Evolutionary conservation across 2,113 vertebrate genomes (phyloP).

Genomic region (Peucedramus taeniatus): DNA sequence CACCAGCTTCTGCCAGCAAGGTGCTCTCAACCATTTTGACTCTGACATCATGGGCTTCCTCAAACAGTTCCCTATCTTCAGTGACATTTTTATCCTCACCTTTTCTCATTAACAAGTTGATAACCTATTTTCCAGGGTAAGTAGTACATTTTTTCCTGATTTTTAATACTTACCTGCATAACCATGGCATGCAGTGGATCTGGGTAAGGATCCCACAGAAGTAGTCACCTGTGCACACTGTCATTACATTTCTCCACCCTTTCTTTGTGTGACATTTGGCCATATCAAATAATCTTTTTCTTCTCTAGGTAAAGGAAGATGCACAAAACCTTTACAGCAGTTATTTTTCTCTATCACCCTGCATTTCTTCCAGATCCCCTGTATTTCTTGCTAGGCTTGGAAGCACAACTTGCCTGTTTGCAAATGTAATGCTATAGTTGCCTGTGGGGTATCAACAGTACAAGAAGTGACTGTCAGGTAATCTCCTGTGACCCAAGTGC

Average conservation of each 20-base stretch:
- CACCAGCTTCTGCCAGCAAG: background rate
- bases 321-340: background rate
- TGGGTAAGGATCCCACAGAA: fast-evolving
- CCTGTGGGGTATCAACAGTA: background rate
- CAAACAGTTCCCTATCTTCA: background rate
- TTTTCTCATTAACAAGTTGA: background rate
- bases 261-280: background rate
- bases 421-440: background rate
- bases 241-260: background rate
- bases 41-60: background rate
- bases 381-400: background rate
- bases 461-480: background rate
- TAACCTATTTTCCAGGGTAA: background rate
- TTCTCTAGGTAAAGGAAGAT: background rate
- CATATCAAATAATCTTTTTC: background rate
- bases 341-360: background rate
- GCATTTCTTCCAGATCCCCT: background rate
- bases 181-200: background rate
- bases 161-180: background rate
- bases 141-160: background rate
- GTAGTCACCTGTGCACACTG: background rate
- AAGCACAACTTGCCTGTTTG: background rate
- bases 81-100: background rate
- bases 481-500: background rate
- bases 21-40: background rate